These are phyloP conservation scores for Ceratoteleas bidentatus DNA, from an alignment of 1,140 invertebrate species.

Conservation along the genomic window DNA sequence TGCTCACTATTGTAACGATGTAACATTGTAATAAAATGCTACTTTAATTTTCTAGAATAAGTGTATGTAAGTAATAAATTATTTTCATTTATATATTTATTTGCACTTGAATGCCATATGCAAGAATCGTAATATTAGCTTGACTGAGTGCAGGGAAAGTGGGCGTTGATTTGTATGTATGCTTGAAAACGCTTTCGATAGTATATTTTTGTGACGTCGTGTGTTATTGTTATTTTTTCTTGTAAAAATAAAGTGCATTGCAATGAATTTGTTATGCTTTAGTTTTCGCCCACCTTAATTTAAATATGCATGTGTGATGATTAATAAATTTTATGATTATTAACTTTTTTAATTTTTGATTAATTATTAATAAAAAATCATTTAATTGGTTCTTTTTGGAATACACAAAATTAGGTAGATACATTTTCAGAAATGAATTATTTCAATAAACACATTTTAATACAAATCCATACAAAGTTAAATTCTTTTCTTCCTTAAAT, in stretches of 20 bases:
- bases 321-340: too few species aligned
- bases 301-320: too few species aligned
- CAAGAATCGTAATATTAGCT: slow-evolving; percentile 35
- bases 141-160: slow-evolving; percentile 37
- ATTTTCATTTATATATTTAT: slow-evolving; percentile 55
- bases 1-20: slow-evolving; percentile 19
- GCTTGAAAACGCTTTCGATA: slow-evolving; percentile 22
- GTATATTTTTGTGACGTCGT: slow-evolving; percentile 23
- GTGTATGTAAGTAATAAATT: slow-evolving; percentile 22
- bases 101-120: slow-evolving; percentile 75
- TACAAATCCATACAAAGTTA: too few species aligned
- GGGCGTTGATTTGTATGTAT: slow-evolving; percentile 43
- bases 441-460: too few species aligned
- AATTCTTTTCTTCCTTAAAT: too few species aligned
- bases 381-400: neutral
- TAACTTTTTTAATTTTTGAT: too few species aligned
- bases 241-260: slow-evolving; percentile 45
- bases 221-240: slow-evolving; percentile 36
- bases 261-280: slow-evolving; percentile 4
- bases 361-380: too few species aligned
- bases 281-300: too few species aligned
- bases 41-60: neutral
- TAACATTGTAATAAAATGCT: too few species aligned
- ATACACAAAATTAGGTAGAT: neutral
- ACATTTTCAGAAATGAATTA: neutral